Percentiles rank a stretch among this genome's conserved stretches.
These are phyloP conservation scores for Trissolcus basalis DNA, from an alignment of 1,140 invertebrate genomes.

Conservation along the genomic window DNA sequence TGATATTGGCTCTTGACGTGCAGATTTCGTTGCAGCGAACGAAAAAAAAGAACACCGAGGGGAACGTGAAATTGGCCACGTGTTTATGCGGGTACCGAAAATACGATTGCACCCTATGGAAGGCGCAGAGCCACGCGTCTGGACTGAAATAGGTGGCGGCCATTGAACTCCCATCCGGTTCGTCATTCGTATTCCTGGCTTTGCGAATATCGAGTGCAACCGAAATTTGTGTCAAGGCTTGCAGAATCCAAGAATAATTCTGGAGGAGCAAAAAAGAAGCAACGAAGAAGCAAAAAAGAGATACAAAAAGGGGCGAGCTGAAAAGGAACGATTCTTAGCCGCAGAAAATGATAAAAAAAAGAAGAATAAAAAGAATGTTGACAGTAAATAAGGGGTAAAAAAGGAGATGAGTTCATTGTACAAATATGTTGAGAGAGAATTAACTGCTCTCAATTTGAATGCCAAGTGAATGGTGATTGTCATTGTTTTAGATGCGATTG, in stretches of 20 bases:
- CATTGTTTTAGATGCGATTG: constrained; percentile 14
- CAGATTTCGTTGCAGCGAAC: constrained; percentile 8
- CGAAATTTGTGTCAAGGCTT: constrained; percentile 56
- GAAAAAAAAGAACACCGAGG: not conserved
- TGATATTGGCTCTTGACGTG: constrained; percentile 14
- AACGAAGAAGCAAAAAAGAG: not conserved
- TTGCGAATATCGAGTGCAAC: constrained; percentile 37
- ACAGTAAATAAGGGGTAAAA: not conserved
- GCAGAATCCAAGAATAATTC: constrained; percentile 9
- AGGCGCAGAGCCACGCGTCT: constrained; percentile 39
- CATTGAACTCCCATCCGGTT: constrained; percentile 46
- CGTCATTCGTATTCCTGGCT: constrained; percentile 14
- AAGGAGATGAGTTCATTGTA: no score
- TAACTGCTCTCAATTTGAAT: no score
- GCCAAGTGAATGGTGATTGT: no score
- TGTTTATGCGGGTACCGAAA: constrained; percentile 45
- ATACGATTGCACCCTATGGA: constrained; percentile 44
- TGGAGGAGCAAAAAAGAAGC: not conserved
- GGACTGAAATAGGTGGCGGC: constrained; percentile 50
- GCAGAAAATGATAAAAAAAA: no score
- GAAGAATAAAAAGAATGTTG: not conserved
- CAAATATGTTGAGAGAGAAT: no score
- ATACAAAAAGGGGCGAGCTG: not conserved
- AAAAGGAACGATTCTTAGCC: no score
- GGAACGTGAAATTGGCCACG: constrained; percentile 27